Conservation (phyloP, 2,888 invertebrate species). For the Tiliacea citrago region DNA sequence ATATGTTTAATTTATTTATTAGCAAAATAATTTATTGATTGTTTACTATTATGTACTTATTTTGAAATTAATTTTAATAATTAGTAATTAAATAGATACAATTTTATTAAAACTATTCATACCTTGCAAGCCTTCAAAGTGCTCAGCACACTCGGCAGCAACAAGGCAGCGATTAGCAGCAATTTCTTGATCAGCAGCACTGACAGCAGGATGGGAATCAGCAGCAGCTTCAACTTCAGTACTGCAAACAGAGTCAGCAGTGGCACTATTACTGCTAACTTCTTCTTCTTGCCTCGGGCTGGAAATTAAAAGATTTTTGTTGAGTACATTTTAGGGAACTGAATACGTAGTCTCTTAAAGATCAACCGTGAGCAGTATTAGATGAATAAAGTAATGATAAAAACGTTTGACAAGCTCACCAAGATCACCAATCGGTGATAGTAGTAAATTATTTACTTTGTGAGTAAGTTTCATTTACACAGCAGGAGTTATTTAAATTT, state of each 20-base stretch:
- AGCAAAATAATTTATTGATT: too few relatives aligned
- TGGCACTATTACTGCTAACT: conserved; percentile 88
- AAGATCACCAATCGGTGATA: too few relatives aligned
- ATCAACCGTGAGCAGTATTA: too few relatives aligned
- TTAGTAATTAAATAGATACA: background rate
- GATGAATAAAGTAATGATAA: too few relatives aligned
- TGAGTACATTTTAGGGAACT: background rate
- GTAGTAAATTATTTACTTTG: too few relatives aligned
- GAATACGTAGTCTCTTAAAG: too few relatives aligned
- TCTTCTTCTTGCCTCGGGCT: conserved; percentile 90
- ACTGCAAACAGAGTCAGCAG: conserved; percentile 89
- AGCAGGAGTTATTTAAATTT: too few relatives aligned
- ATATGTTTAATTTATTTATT: background rate
- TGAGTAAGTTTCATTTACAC: too few relatives aligned
- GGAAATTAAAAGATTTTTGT: conserved; percentile 52
- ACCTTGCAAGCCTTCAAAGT: conserved; percentile 90
- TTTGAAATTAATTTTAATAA: too few relatives aligned
- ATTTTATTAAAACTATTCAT: conserved; percentile 33
- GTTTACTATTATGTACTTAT: too few relatives aligned
- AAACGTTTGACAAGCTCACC: too few relatives aligned
- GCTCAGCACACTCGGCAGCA: conserved; percentile 91
- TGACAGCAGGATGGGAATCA: conserved; percentile 91
- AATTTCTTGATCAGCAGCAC: conserved; percentile 93
- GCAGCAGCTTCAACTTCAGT: conserved; percentile 90
- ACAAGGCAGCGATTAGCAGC: conserved; percentile 90